Evolutionary conservation across 2,797 vertebrate genomes (phyloP).

Genomic region (Leptoclinus maculatus): DNA sequence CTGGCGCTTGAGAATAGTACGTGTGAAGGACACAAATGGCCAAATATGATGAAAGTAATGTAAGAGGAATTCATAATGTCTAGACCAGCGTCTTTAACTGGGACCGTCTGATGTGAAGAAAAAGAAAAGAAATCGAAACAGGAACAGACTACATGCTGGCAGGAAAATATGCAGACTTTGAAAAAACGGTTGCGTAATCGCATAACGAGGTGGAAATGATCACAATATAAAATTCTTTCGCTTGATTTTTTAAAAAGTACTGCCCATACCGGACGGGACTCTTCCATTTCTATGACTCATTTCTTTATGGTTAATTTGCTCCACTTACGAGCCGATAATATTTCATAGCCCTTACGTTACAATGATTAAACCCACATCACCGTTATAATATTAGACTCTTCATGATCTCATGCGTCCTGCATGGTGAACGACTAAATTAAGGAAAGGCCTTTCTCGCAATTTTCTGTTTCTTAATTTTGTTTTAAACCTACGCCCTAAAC

Average conservation of each 20-base stretch:
- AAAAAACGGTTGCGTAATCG: conserved; percentile 61
- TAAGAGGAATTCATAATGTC: conserved; percentile 72
- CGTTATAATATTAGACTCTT: conserved; percentile 51
- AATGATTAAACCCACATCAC: conserved; percentile 66
- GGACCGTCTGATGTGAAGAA: conserved; percentile 38
- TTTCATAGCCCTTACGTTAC: conserved; percentile 62
- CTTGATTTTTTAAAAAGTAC: conserved; percentile 60
- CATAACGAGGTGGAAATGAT: conserved; percentile 79
- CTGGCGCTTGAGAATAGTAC: conserved; percentile 33
- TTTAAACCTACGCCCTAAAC: conserved; percentile 72
- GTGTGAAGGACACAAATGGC: conserved; percentile 26
- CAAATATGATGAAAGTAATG: conserved; percentile 57
- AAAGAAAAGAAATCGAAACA: conserved; percentile 49
- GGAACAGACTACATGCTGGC: conserved; percentile 58
- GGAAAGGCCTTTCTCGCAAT: conserved; percentile 54
- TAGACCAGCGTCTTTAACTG: conserved; percentile 69
- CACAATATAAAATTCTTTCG: conserved; percentile 57
- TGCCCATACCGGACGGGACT: conserved; percentile 50
- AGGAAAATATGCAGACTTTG: conserved; percentile 71
- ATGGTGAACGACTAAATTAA: conserved; percentile 64
- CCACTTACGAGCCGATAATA: conserved; percentile 64
- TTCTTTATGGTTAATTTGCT: conserved; percentile 56
- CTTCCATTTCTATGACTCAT: conserved; percentile 61
- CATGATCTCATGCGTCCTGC: conserved; percentile 71
- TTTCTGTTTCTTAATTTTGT: conserved; percentile 67